These are phyloP conservation scores for Pseudanteris insignis DNA, from an alignment of 2,888 invertebrate species.

Conservation along the genomic window DNA sequence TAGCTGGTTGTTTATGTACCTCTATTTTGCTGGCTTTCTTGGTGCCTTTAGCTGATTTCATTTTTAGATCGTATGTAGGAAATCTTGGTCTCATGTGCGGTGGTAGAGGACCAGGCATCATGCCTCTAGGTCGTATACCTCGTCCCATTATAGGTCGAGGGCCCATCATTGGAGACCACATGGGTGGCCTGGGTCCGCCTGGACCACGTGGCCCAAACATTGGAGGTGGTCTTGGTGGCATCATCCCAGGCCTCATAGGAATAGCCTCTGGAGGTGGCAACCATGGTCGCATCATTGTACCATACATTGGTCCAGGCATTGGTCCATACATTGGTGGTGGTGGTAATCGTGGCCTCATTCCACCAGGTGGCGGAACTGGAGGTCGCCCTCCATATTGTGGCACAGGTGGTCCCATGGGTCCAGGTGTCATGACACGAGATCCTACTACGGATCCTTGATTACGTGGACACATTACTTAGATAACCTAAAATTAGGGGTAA, in stretches of 20 bases:
- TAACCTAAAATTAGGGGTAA: no score
- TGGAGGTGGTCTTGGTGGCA: slow-evolving; percentile 38
- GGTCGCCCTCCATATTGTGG: slow-evolving; percentile 20
- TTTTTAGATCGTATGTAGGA: slow-evolving; percentile 52
- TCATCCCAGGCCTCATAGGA: slow-evolving; percentile 38
- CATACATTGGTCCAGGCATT: slow-evolving; percentile 50
- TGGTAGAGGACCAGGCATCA: slow-evolving; percentile 47
- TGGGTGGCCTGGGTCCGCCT: slow-evolving; percentile 35
- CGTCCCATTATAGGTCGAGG: slow-evolving; percentile 53
- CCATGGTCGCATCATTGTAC: slow-evolving; percentile 50
- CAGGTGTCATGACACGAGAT: slow-evolving; percentile 14
- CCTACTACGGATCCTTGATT: slow-evolving; percentile 2
- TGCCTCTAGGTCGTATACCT: slow-evolving; percentile 51
- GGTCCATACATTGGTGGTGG: slow-evolving; percentile 29
- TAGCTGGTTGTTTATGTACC: slow-evolving; percentile 49
- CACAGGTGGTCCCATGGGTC: slow-evolving; percentile 23
- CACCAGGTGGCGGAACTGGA: slow-evolving; percentile 41
- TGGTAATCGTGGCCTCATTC: slow-evolving; percentile 51
- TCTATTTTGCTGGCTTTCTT: slow-evolving; percentile 60
- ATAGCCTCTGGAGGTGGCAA: slow-evolving; percentile 43
- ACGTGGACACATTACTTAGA: no score
- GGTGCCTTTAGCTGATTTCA: slow-evolving; percentile 51
- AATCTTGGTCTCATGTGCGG: slow-evolving; percentile 59
- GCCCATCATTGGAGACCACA: slow-evolving; percentile 46
- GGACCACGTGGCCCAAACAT: slow-evolving; percentile 45